phyloP scores from a whole-genome alignment of 2,888 invertebrate species.

The Eristalis arbustorum region DNA sequence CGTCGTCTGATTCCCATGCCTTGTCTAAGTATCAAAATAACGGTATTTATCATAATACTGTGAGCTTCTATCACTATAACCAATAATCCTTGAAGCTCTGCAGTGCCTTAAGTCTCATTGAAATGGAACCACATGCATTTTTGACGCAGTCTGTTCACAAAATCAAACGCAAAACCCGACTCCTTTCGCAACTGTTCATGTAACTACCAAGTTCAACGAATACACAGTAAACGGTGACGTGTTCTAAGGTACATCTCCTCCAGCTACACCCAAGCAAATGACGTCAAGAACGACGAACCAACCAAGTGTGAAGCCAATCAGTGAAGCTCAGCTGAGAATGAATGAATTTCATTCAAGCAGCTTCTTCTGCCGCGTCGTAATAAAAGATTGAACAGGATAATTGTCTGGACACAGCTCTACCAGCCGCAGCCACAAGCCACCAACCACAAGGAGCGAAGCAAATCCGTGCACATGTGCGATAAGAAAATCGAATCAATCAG shows the following conservation, averaged over 20 bases:
- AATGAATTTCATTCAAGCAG: slow-evolving; percentile 66
- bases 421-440: slow-evolving; percentile 3
- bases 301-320: slow-evolving; percentile 32
- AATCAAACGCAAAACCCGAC: too few relatives aligned
- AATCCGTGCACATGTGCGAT: slow-evolving; percentile 74
- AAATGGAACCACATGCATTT: too few relatives aligned
- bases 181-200: too few relatives aligned
- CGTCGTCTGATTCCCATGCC: too few relatives aligned
- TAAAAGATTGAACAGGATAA: slow-evolving; percentile 11
- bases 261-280: slow-evolving; percentile 10
- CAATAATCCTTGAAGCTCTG: too few relatives aligned
- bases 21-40: too few relatives aligned
- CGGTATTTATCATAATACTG: too few relatives aligned
- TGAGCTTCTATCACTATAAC: too few relatives aligned
- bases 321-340: slow-evolving; percentile 16
- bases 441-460: slow-evolving; percentile 10
- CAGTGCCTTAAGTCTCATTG: too few relatives aligned
- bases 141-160: too few relatives aligned
- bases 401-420: slow-evolving; percentile 6
- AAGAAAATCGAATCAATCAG: slow-evolving; percentile 73
- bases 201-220: too few relatives aligned
- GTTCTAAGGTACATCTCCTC: not conserved
- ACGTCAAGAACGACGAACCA: slow-evolving; percentile 47
- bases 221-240: not conserved
- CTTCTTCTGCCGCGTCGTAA: slow-evolving; percentile 12